These are phyloP conservation scores for Cancer borealis DNA, from an alignment of 2,888 invertebrate genomes.

Conservation along the genomic window DNA sequence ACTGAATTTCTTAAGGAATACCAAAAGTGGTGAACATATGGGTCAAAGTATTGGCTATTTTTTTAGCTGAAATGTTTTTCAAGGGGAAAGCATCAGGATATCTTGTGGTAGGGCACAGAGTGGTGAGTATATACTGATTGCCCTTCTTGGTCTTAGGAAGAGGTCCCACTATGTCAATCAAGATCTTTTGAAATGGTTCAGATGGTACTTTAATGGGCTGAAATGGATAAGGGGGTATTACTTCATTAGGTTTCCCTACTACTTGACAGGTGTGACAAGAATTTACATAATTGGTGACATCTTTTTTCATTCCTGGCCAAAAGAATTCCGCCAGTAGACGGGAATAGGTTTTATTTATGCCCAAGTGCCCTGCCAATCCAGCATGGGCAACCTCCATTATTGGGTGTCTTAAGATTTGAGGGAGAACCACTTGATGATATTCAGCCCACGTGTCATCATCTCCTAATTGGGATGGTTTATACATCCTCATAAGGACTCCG, in stretches of 20 bases:
- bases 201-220: background rate
- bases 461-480: no score
- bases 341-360: background rate
- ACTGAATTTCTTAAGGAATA: slow-evolving; percentile 36
- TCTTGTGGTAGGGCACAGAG: background rate
- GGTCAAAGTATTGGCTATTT: background rate
- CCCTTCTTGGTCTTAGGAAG: background rate
- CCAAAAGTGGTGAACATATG: slow-evolving; percentile 9
- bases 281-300: background rate
- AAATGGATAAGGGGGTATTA: slow-evolving; percentile 18
- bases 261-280: slow-evolving; percentile 39
- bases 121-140: background rate
- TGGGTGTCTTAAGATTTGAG: background rate
- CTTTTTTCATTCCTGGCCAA: slow-evolving; percentile 46
- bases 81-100: slow-evolving; percentile 53
- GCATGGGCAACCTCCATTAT: background rate
- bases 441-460: no score
- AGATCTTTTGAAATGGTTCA: slow-evolving; percentile 33
- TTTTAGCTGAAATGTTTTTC: background rate
- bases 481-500: slow-evolving; percentile 9
- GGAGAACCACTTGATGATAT: background rate
- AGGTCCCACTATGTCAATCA: background rate
- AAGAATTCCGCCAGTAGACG: background rate
- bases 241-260: slow-evolving; percentile 1
- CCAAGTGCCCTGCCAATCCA: background rate